Percentiles rank a stretch among this genome's conserved stretches.
Conservation (phyloP, 2,113 vertebrate genomes). For the Onychorhynchus coronatus region DNA sequence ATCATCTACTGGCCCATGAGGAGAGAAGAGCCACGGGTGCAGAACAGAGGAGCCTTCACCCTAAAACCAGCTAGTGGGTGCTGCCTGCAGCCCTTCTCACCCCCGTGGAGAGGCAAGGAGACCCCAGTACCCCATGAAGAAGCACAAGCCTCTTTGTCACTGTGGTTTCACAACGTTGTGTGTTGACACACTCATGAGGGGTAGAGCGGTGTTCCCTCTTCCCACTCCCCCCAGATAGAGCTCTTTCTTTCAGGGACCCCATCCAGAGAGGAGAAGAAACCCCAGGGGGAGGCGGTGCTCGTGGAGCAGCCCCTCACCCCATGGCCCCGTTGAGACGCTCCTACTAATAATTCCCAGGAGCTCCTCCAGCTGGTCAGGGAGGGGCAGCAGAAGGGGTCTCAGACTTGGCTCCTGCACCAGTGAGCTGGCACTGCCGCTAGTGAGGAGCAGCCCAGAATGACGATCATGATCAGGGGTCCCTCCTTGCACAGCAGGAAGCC, state of each 20-base stretch:
- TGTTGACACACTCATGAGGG: rapidly evolving
- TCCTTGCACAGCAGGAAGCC: neutral
- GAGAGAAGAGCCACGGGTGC: rapidly evolving
- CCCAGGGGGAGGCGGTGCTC: rapidly evolving
- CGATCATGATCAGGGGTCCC: neutral
- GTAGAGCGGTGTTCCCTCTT: rapidly evolving
- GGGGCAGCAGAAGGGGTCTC: neutral
- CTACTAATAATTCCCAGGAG: neutral
- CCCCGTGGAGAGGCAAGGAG: rapidly evolving
- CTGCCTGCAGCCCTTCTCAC: neutral
- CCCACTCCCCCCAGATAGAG: neutral
- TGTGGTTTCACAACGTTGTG: rapidly evolving
- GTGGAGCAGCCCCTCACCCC: neutral
- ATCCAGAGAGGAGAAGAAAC: neutral
- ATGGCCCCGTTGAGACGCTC: neutral
- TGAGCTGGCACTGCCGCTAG: rapidly evolving
- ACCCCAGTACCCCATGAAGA: neutral
- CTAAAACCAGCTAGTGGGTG: rapidly evolving
- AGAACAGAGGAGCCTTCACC: neutral
- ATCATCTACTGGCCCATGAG: neutral
- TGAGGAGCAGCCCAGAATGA: neutral
- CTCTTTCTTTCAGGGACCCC: neutral
- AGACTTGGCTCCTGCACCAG: neutral
- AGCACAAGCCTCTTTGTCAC: neutral
- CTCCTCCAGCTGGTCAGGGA: neutral